A percentile compares a stretch with the other conserved stretches of the same genome.
These are phyloP conservation scores for Arge pagana DNA, from an alignment of 2,888 invertebrate species.

Conservation along the genomic window DNA sequence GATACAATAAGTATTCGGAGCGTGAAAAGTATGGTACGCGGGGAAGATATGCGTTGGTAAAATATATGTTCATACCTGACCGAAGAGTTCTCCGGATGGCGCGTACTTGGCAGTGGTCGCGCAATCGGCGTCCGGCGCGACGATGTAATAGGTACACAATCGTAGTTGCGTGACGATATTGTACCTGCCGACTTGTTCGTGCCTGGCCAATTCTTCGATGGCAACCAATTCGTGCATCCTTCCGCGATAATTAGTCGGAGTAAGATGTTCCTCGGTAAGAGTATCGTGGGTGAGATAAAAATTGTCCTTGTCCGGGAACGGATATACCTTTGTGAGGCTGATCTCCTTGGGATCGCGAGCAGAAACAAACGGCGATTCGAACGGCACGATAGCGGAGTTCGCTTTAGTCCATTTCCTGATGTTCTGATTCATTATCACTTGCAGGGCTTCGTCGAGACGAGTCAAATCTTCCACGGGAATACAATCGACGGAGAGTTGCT, in stretches of 20 bases:
- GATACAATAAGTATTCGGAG: too few relatives aligned
- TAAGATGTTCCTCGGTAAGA: constrained; percentile 66
- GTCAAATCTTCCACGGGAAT: constrained; percentile 70
- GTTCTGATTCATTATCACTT: constrained; percentile 67
- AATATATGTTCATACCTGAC: too few relatives aligned
- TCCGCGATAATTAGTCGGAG: constrained; percentile 71
- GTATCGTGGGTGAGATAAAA: constrained; percentile 73
- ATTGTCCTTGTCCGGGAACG: constrained; percentile 68
- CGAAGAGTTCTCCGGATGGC: constrained; percentile 76
- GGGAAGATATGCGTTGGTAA: too few relatives aligned
- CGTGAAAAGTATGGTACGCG: too few relatives aligned
- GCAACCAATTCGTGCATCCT: constrained; percentile 77
- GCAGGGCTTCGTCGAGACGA: constrained; percentile 68
- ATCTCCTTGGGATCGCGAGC: constrained; percentile 56
- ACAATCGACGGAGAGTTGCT: constrained; percentile 76
- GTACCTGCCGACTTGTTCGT: constrained; percentile 71
- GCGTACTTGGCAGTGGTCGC: constrained; percentile 78
- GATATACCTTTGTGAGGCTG: constrained; percentile 60
- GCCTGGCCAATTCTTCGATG: constrained; percentile 78
- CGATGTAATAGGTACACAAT: constrained; percentile 69
- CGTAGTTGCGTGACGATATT: constrained; percentile 69
- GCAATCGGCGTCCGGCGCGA: constrained; percentile 71
- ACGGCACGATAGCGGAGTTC: constrained; percentile 62
- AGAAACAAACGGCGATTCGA: constrained; percentile 63
- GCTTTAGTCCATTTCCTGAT: constrained; percentile 66